Percentiles rank a stretch among this genome's conserved stretches.
phyloP scores from a whole-genome alignment of 1,140 invertebrate genomes.

The Dinoponera quadriceps region DNA sequence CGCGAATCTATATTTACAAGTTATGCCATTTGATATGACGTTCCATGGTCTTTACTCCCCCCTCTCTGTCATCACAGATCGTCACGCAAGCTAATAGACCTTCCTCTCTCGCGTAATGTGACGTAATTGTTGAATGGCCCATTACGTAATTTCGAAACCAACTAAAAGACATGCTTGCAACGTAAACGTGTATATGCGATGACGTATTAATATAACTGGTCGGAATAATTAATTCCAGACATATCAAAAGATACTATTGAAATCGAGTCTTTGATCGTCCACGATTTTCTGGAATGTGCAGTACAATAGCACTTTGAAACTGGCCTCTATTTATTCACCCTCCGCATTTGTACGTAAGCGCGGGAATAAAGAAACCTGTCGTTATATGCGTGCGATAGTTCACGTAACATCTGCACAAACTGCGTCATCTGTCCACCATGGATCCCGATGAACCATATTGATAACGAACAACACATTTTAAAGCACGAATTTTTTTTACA shows the following conservation, averaged over 20 bases:
- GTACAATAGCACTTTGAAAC: conserved; percentile 14
- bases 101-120: too few relatives aligned
- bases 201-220: too few relatives aligned
- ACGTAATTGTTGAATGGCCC: too few relatives aligned
- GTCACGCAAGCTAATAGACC: too few relatives aligned
- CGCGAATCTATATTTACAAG: too few relatives aligned
- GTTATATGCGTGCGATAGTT: conserved; percentile 19
- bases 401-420: conserved; percentile 32
- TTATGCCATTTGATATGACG: too few relatives aligned
- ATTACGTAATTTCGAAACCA: background rate
- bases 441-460: conserved; percentile 17
- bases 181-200: background rate
- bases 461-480: conserved; percentile 19
- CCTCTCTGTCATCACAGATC: too few relatives aligned
- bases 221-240: too few relatives aligned
- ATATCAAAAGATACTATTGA: conserved; percentile 5
- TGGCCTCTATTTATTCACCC: conserved; percentile 20
- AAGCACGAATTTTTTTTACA: background rate
- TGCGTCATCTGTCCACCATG: conserved; percentile 25
- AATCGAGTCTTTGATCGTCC: background rate
- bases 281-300: conserved; percentile 21
- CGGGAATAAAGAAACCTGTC: conserved; percentile 17
- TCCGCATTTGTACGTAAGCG: conserved; percentile 31
- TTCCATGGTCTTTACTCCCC: too few relatives aligned
- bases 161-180: background rate